Percentiles rank a stretch among this genome's conserved stretches.
phyloP scores from a whole-genome alignment of 2,888 invertebrate genomes.

The Coleophora deauratella region DNA sequence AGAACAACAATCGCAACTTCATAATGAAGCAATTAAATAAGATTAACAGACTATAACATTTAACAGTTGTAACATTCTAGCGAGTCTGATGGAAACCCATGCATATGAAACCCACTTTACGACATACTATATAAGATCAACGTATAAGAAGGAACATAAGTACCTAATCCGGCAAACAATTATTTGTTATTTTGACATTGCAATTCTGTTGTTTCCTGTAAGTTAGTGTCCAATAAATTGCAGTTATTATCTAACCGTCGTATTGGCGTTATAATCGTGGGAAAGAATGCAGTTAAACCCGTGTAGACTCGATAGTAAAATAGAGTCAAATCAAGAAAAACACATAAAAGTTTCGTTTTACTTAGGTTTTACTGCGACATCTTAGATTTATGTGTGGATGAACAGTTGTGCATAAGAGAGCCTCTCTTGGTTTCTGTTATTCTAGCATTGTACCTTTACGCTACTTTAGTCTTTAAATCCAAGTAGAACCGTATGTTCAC shows the following conservation, averaged over 20 bases:
- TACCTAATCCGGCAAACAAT: too few relatives aligned
- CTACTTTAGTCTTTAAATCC: too few relatives aligned
- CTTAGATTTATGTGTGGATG: constrained; percentile 1
- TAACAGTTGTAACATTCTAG: too few relatives aligned
- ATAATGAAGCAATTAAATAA: too few relatives aligned
- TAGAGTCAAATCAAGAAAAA: constrained; percentile 26
- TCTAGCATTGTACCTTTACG: too few relatives aligned
- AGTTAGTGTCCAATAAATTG: constrained; percentile 28
- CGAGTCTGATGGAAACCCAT: constrained; percentile 24
- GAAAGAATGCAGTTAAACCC: constrained; percentile 34
- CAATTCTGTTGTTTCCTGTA: constrained; percentile 20
- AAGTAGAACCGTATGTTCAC: too few relatives aligned
- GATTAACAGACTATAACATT: too few relatives aligned
- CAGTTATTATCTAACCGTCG: constrained; percentile 4
- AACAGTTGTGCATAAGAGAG: too few relatives aligned
- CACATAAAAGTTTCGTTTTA: constrained; percentile 13
- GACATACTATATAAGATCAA: constrained; percentile 27
- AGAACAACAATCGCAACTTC: too few relatives aligned
- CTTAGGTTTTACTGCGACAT: constrained; percentile 4
- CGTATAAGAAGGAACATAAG: constrained; percentile 20
- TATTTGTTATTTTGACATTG: constrained; percentile 26
- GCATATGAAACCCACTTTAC: constrained; percentile 34
- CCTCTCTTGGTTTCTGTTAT: too few relatives aligned
- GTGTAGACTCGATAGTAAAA: constrained; percentile 24
- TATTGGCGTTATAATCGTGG: constrained; percentile 19